These are phyloP conservation scores for Linnaemya vulpina DNA, from an alignment of 2,888 invertebrate genomes.

Conservation along the genomic window DNA sequence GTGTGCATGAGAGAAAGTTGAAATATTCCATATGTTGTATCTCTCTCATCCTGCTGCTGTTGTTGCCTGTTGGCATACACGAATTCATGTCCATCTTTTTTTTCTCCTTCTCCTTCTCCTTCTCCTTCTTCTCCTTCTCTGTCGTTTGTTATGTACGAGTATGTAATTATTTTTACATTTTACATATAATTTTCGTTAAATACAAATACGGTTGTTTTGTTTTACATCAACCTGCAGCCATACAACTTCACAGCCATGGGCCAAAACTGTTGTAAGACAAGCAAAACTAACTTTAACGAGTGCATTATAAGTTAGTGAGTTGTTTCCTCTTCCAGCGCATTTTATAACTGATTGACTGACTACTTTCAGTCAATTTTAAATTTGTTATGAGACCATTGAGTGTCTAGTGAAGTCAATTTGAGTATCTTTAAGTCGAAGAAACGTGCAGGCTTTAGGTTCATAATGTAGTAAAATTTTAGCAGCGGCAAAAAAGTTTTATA, in stretches of 20 bases:
- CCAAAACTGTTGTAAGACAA: slow-evolving; percentile 57
- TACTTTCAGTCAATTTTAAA: not conserved
- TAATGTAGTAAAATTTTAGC: no score
- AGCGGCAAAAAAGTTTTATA: no score
- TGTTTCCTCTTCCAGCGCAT: not conserved
- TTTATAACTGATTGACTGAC: not conserved
- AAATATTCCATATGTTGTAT: slow-evolving; percentile 55
- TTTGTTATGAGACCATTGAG: no score
- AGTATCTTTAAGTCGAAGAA: no score
- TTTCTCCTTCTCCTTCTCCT: not conserved
- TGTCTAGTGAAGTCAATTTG: no score
- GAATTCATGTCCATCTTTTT: slow-evolving; percentile 53
- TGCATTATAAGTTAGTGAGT: not conserved
- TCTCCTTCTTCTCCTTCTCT: not conserved
- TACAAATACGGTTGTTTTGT: slow-evolving; percentile 6
- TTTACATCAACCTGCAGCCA: slow-evolving; percentile 29
- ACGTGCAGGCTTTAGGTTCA: no score
- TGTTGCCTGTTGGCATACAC: slow-evolving; percentile 64
- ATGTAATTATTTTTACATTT: slow-evolving; percentile 61
- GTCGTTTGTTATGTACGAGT: slow-evolving; percentile 12
- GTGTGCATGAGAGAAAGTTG: slow-evolving; percentile 31
- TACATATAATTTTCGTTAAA: slow-evolving; percentile 38
- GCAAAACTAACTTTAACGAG: slow-evolving; percentile 41
- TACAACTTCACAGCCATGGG: slow-evolving; percentile 51
- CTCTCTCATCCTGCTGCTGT: slow-evolving; percentile 47